Base-by-base conservation (phyloP, 2,888 invertebrate species). In the Apotomis turbidana region DNA sequence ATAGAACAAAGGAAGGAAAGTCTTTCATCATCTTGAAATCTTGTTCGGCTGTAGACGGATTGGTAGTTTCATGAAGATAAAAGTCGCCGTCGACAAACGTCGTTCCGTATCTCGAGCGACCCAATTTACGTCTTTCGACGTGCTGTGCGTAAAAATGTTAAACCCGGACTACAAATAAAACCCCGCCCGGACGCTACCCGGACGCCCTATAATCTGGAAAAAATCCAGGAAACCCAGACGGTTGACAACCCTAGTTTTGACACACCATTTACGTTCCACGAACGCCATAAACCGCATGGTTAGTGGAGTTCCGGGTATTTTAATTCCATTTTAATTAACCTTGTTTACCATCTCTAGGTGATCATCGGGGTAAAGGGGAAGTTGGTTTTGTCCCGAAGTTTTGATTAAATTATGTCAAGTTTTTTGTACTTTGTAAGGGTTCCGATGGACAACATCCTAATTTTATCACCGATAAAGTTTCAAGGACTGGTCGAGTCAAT, bases 331-430 rank as follows among this genome's bases (percentile, higher is more conserved):
- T 44, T 60, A 68, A 68, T 68, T 61, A 13, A 68, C 51, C 44
- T 54, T 61, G 41, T 68, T 68, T 54, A 61, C 55, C 68, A 61
- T 44, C 41, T 15, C 9, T 27, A 36, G 52, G 60, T 51, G 49
- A 51, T 57, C 55, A n/a, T 64, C n/a, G 15, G 38, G 51, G 13
- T 44, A 52, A 5, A 46, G 44, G 3, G n/a, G 46, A 44, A 60
- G 60, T 61, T 54, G 61, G 54, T 61, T 64, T 68, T 60, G 44
- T 46, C 46, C 15, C 54, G 9, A 41, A 61, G 60, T 68, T 68
- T 46, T 61, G 60, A 68, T 68, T 68, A 54, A 51, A 61, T 61
- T 54, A 44, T 15, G 15, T 8, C 52, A 60, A 54, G n/a, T 41
- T 60, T 59, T 51, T 61, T 41, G 5, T 27, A 41, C 2, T 54